Evolutionary conservation across 2,113 vertebrate species (phyloP).

Genomic region (Gymnobelideus leadbeateri): DNA sequence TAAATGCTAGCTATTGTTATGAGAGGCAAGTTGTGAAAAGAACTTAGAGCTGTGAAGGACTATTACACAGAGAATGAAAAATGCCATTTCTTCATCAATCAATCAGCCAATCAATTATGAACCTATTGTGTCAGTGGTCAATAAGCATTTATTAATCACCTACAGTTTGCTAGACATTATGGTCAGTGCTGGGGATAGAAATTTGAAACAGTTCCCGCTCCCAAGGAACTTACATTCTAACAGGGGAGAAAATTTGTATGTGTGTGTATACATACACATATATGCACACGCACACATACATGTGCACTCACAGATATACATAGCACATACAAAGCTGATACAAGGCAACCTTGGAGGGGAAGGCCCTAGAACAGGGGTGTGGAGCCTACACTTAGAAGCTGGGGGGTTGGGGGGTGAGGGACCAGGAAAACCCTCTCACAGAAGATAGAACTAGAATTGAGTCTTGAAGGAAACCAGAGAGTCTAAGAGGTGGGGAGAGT

Average conservation of each 20-base stretch:
- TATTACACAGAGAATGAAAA: too few relatives aligned
- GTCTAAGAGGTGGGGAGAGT: background rate
- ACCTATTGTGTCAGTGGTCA: background rate
- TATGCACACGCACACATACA: too few relatives aligned
- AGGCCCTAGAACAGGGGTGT: too few relatives aligned
- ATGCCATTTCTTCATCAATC: background rate
- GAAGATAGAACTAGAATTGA: background rate
- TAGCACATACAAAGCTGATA: too few relatives aligned
- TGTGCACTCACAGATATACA: too few relatives aligned
- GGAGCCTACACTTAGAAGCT: too few relatives aligned
- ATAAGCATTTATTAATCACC: background rate
- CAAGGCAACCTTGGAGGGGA: too few relatives aligned
- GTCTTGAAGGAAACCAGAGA: background rate
- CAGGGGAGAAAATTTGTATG: background rate
- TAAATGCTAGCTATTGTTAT: background rate
- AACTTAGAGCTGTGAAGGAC: background rate
- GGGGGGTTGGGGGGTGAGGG: too few relatives aligned
- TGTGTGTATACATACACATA: too few relatives aligned
- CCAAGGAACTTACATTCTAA: background rate
- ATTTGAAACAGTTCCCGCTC: background rate
- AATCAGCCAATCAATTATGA: background rate
- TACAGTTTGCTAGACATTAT: background rate
- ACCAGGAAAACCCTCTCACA: too few relatives aligned
- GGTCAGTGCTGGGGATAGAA: background rate
- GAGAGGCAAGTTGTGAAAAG: background rate